Evolutionary conservation across 2,888 invertebrate genomes (phyloP).

Genomic region (Eurytoma californica): DNA sequence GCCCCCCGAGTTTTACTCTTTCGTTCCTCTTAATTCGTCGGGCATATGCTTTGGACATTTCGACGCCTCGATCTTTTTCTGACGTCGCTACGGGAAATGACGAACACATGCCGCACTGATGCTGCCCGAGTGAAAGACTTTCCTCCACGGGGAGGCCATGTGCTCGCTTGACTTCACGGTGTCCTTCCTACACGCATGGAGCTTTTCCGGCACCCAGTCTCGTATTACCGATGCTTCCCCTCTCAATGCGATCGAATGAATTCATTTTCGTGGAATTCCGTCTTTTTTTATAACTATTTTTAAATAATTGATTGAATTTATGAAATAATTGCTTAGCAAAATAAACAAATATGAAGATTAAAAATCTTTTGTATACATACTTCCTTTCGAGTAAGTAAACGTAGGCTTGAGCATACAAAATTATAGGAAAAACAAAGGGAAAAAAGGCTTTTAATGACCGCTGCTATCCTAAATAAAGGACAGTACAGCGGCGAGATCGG

Average conservation of each 20-base stretch:
- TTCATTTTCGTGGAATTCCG: too few species aligned
- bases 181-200: neutral
- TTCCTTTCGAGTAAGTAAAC: neutral
- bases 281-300: too few species aligned
- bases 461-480: conserved; percentile 26
- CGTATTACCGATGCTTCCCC: conserved; percentile 12
- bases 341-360: neutral
- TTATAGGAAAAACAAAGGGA: neutral
- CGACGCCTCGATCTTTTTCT: neutral
- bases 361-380: conserved; percentile 1
- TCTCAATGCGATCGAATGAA: neutral
- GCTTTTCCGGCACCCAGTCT: neutral
- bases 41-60: neutral
- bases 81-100: conserved; percentile 8
- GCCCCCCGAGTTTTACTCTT: conserved; percentile 29
- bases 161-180: conserved; percentile 52
- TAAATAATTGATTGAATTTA: too few species aligned
- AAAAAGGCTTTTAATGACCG: conserved; percentile 30
- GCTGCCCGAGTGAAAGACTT: conserved; percentile 67
- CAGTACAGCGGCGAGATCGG: conserved; percentile 4
- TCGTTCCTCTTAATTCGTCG: neutral
- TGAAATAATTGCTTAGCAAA: too few species aligned
- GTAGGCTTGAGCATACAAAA: neutral
- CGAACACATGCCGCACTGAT: conserved; percentile 72
- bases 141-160: conserved; percentile 70